These are phyloP conservation scores for Plutomurus gul DNA, from an alignment of 1,140 invertebrate genomes.

Conservation along the genomic window DNA sequence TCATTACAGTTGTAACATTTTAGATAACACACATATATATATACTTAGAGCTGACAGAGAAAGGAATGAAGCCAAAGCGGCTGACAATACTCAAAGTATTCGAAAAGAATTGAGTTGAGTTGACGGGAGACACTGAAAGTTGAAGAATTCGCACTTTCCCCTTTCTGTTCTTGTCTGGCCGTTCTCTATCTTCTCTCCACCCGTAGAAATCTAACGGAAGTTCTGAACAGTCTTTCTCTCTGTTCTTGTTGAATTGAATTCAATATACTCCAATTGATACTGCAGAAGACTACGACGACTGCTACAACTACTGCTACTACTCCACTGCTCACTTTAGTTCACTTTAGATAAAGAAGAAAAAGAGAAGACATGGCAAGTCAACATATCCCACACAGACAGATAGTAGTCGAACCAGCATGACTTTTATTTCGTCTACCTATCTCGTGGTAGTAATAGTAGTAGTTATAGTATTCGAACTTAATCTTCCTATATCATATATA, in stretches of 20 bases:
- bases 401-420: not conserved
- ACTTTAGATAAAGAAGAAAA: not conserved
- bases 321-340: not conserved
- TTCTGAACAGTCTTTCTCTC: constrained; percentile 1
- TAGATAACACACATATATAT: too few species aligned
- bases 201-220: not conserved
- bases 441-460: too few species aligned
- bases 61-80: not conserved
- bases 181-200: too few species aligned
- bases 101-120: not conserved
- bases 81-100: not conserved
- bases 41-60: too few species aligned
- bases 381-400: not conserved
- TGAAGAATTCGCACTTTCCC: not conserved
- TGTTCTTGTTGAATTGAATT: not conserved
- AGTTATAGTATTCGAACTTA: too few species aligned
- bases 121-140: not conserved
- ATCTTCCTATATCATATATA: too few species aligned
- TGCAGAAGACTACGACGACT: not conserved
- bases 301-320: not conserved
- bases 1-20: too few species aligned
- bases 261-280: not conserved
- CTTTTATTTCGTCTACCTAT: not conserved
- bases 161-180: not conserved
- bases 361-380: not conserved